These are phyloP conservation scores for Caracal caracal DNA, from an alignment of 2,113 vertebrate species.

Conservation along the genomic window DNA sequence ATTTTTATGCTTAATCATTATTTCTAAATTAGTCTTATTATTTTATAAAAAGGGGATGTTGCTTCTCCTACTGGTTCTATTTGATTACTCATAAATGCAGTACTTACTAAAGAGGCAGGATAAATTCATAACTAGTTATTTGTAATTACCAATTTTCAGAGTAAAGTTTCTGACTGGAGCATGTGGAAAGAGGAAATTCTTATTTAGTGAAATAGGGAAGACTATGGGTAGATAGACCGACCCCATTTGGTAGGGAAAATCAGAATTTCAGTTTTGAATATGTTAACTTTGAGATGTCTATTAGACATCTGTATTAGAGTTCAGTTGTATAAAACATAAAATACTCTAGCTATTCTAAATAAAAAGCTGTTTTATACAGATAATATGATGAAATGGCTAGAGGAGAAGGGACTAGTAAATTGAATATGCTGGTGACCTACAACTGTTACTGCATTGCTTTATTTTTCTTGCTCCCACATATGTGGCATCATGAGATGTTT, in stretches of 20 bases:
- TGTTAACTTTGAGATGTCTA: background rate
- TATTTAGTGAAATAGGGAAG: background rate
- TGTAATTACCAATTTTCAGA: background rate
- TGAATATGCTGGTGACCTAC: background rate
- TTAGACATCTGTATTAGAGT: background rate
- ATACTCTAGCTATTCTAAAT: background rate
- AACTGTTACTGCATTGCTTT: background rate
- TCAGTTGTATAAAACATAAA: background rate
- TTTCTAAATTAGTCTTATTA: background rate
- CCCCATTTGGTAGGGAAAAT: background rate
- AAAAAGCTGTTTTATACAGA: background rate
- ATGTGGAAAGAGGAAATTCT: background rate
- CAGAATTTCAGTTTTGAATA: background rate
- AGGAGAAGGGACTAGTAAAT: background rate
- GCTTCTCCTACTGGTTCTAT: background rate
- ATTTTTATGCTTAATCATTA: constrained; percentile 24
- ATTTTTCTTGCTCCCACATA: background rate
- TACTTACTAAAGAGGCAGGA: background rate
- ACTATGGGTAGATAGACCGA: background rate
- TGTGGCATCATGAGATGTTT: background rate
- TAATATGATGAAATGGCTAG: background rate
- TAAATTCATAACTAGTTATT: background rate
- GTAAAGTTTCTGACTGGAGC: background rate
- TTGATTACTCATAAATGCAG: background rate
- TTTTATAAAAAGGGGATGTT: background rate